Conservation (phyloP, 2,888 invertebrate genomes). For the Elysia crispata region DNA sequence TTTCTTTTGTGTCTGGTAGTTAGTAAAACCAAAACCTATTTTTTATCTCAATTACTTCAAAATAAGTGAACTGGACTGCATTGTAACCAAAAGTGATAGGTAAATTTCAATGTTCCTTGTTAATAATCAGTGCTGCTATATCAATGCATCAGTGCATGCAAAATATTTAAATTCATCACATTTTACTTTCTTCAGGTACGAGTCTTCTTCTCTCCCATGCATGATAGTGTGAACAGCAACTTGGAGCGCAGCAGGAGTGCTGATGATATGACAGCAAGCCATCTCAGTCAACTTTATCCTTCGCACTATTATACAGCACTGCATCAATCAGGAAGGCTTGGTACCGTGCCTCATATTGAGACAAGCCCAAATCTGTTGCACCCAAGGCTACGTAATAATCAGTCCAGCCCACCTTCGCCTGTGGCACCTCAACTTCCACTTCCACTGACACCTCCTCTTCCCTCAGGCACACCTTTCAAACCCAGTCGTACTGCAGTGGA, state of each 20-base stretch:
- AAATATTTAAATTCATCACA: not conserved
- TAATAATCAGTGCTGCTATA: too few relatives aligned
- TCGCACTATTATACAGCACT: slow-evolving; percentile 5
- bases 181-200: slow-evolving; percentile 53
- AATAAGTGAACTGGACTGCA: too few relatives aligned
- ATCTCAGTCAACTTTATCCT: not conserved
- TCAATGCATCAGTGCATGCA: too few relatives aligned
- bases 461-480: slow-evolving; percentile 13
- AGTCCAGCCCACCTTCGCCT: slow-evolving; percentile 43
- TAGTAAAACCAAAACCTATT: too few relatives aligned
- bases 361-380: slow-evolving; percentile 43
- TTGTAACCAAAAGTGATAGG: too few relatives aligned
- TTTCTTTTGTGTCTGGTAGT: too few relatives aligned
- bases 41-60: too few relatives aligned
- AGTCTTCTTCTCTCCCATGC: slow-evolving; percentile 58
- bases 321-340: not conserved
- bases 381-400: slow-evolving; percentile 42
- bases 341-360: slow-evolving; percentile 48
- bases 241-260: slow-evolving; percentile 59
- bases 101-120: too few relatives aligned
- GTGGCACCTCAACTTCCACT: not conserved
- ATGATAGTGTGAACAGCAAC: slow-evolving; percentile 43
- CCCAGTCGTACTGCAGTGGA: slow-evolving; percentile 29
- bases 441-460: slow-evolving; percentile 19
- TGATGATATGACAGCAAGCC: slow-evolving; percentile 54